Percentiles rank a stretch among this genome's conserved stretches.
These are phyloP conservation scores for Charina bottae DNA, from an alignment of 2,113 vertebrate genomes.

Conservation along the genomic window DNA sequence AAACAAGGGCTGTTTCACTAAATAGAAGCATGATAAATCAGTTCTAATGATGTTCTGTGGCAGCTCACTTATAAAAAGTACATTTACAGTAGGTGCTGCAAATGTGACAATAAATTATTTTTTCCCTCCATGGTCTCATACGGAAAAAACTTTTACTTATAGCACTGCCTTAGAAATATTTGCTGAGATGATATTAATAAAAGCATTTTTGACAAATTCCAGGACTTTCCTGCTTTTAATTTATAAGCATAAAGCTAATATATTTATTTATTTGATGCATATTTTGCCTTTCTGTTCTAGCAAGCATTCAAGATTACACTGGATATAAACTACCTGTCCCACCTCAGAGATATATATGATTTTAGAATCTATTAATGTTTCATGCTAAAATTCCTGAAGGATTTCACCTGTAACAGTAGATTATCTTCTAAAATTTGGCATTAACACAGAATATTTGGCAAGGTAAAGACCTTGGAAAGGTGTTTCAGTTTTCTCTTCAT, in stretches of 20 bases:
- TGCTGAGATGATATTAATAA: accelerated
- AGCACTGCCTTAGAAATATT: neutral
- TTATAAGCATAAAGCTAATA: neutral
- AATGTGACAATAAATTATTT: slow-evolving; percentile 5
- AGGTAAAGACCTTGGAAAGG: slow-evolving; percentile 36
- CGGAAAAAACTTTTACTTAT: neutral
- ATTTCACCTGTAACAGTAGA: slow-evolving; percentile 36
- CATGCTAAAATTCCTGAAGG: slow-evolving; percentile 28
- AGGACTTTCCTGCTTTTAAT: neutral
- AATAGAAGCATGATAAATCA: neutral
- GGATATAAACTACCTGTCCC: neutral
- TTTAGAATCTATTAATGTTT: neutral
- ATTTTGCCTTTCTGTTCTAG: neutral
- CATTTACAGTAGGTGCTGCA: neutral
- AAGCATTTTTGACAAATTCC: neutral
- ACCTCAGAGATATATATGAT: neutral
- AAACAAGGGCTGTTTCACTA: slow-evolving; percentile 21
- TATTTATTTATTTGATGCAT: neutral
- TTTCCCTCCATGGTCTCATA: slow-evolving; percentile 14
- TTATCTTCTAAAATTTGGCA: slow-evolving; percentile 29
- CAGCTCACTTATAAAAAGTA: neutral
- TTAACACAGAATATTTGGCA: slow-evolving; percentile 47
- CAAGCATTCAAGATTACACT: neutral
- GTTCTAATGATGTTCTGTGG: neutral
- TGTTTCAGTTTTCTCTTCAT: slow-evolving; percentile 36